Evolutionary conservation across 2,888 invertebrate genomes (phyloP), one percentile per base, ranked within the genome.

Genomic region (Cryptops parisi): DNA sequence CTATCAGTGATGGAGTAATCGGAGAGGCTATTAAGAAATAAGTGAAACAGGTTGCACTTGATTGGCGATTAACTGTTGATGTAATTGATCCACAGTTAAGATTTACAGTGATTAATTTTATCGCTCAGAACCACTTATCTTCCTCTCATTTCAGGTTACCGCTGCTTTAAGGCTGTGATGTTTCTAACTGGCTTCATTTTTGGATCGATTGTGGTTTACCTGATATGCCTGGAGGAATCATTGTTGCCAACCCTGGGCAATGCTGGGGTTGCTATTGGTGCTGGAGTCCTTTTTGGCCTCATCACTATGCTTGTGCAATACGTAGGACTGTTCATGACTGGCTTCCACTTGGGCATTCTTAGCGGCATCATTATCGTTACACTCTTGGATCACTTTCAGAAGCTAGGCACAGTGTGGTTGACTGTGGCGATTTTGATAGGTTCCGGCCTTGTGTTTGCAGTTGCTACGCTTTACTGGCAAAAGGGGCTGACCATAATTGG

Each of bases 181-280:
- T 89, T 89, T 68, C 74, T 88, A 49, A 88, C 86, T 47, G 89
- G 89, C 27, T 82, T 88, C 67, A 81, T 85, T 56, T 88, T 86
- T 66, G 87, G 84, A 17, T 80, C 85, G 48, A 78, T 83, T 57
- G 78, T 86, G 58, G 83, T 87, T 41, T 88, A 83, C 68, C 69
- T 82, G 61, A 81, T 88, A 63, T 84, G 86, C 67, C 73, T 83
- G 48, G 85, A 86, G 68, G 84, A 85, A 64, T 78, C 82, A 62
- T 72, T 86, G 57, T 77, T 88, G 68, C 82, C 84, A 15, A 74
- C 79, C 49, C 79, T 83, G 64, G 86, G 84, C 48, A 81, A 82
- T 68, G 78, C 80, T 59, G 83, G 80, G 55, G 81, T 83, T 47
- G 78, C 83, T 1, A 66, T 83, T 21, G 78, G 79, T 54, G 83